Base-by-base conservation (phyloP, 1,140 invertebrate genomes). In the Nephila pilipes region DNA sequence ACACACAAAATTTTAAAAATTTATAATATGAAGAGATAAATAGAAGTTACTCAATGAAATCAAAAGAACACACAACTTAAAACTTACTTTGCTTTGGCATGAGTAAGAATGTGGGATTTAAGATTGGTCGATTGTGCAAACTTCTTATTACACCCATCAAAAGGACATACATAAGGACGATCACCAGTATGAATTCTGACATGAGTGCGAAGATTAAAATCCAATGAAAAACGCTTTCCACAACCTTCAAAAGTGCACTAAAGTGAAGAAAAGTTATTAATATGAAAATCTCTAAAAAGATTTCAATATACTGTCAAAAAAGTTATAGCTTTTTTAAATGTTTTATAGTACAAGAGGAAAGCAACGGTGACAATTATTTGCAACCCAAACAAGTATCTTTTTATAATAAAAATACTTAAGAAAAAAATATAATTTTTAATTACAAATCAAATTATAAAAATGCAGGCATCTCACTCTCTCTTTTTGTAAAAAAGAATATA, bases 221-320 rank as follows among this genome's bases (percentile, higher is more conserved):
- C 99, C 91, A 99, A 96, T 87, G 99, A 99, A 96, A 99, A 99
- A 94, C 99, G 96, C 95, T 99, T 99, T 0, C 99, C 99, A 96
- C 99, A 99, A 8, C 99, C 99, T 96, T 99, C 99, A 95, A 99
- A 99, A 25, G 99, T 99, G 96, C 99, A 99, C 96, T 99, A 97
- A 99, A 69, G 22, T 14, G 29, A 38, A 88, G 80, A 55, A 54
- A 83, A 18, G 22, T 14, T 32, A 18, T 46, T 46, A 22, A n/a
- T 18, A 83, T 83, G 22, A 83, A 0, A 22, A 54, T 83, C 0
- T 79, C 6, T 36, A 79, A 38, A 25, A 2, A 32, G 14, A 79
- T 25, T 79, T 18, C 5, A 79, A 60, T 60, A 0, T 0, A 60
- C 20, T 20, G 20, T 60, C 22, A 22, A 60, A 4, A 1, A 10